Percentiles rank a stretch among this genome's conserved stretches.
These are phyloP conservation scores for Oenanthe oenanthe DNA, from an alignment of 2,113 vertebrate genomes.

Conservation along the genomic window DNA sequence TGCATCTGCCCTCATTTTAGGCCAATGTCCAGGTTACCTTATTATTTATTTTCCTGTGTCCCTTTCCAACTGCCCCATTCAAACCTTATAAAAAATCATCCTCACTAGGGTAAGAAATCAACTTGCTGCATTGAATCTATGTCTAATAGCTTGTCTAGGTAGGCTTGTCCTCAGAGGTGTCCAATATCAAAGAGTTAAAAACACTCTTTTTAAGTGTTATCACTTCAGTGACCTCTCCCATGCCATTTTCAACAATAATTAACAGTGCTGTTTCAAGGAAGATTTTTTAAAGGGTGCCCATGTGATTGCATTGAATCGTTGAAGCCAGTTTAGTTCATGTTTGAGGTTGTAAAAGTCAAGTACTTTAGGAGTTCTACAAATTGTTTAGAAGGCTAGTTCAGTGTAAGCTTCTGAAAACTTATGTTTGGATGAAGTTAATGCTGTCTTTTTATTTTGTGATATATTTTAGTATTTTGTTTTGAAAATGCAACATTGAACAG, in stretches of 20 bases:
- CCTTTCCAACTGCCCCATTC: neutral
- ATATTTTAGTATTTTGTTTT: neutral
- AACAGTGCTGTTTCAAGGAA: slow-evolving; percentile 23
- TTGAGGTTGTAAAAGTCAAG: neutral
- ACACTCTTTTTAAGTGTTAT: neutral
- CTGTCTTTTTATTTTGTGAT: neutral
- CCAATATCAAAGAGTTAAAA: slow-evolving; percentile 30
- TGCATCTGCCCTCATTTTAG: neutral
- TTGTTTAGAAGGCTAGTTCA: neutral
- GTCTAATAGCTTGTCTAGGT: neutral
- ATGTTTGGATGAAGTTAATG: neutral
- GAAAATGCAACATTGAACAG: neutral
- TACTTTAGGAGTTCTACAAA: neutral
- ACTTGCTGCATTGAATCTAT: neutral
- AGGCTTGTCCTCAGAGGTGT: neutral
- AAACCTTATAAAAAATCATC: neutral
- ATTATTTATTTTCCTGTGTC: neutral
- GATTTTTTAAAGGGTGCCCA: neutral
- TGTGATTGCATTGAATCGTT: neutral
- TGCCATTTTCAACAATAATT: slow-evolving; percentile 53
- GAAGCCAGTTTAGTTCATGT: neutral
- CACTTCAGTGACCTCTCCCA: slow-evolving; percentile 49
- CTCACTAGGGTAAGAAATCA: neutral
- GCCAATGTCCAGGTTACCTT: neutral
- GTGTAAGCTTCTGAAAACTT: neutral